Base-by-base conservation (phyloP, 2,888 invertebrate species). In the Perizoma affinitatum region DNA sequence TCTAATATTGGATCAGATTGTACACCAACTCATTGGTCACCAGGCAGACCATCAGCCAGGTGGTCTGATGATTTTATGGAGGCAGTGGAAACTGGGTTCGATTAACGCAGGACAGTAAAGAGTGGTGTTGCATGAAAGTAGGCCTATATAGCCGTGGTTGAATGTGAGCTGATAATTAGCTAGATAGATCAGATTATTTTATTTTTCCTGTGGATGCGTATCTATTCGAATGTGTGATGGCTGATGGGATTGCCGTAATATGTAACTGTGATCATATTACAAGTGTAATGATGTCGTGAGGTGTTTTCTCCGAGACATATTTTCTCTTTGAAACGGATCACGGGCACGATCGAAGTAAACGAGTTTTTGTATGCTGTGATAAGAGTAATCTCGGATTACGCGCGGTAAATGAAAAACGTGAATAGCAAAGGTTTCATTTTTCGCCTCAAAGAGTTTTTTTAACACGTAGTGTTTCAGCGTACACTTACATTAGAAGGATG, bases 181-280 rank as follows among this genome's bases (percentile, higher is more conserved):
- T 22, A 22, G 22, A 22, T 22, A 22, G 22, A 22, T 22, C 22
- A 22, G 22, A 22, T 22, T 22, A 22, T 22, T 22, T 51, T 53
- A 44, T 10, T 36, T 22, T 36, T 44, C 36, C 44, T 11, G 4
- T 36, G 11, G 35, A 44, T 44, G 36, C 52, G 10, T 22, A 10
- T 51, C 9, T 36, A 36, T 44, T 44, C 43, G 36, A 44, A 43
- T 44, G 42, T 48, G 34, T 42, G 10, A 40, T 55, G 54, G 10
- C 51, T 54, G 54, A 51, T 60, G 54, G n/a, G 22, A 54, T 51
- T 46, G 42, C 45, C 50, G 54, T 59, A 54, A 54, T 54, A n/a
- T n/a, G n/a, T n/a, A n/a, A n/a, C 11, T 40, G 34, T 55, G 40
- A 35, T 52, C 46, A 52, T 47, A 60, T 47, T 38, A 51, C 47